phyloP scores from a whole-genome alignment of 2,113 vertebrate species.

The Phasianus colchicus region DNA sequence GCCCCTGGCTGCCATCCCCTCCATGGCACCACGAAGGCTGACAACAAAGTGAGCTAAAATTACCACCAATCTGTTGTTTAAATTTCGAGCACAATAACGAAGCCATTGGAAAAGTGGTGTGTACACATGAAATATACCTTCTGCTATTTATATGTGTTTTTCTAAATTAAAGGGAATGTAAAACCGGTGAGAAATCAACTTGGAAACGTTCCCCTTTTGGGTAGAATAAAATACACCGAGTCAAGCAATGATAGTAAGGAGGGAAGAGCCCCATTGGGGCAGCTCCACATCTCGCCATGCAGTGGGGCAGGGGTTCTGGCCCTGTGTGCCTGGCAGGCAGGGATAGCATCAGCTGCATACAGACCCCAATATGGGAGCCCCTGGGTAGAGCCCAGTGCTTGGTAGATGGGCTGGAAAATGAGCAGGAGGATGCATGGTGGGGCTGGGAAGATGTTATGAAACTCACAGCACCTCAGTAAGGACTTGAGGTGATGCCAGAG shows the following conservation, averaged over 20 bases:
- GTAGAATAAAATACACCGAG: background rate
- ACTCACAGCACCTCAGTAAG: too few relatives aligned
- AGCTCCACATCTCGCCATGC: accelerated
- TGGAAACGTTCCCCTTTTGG: slow-evolving; percentile 22
- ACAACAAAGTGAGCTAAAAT: background rate
- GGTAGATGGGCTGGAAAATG: background rate
- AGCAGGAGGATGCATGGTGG: accelerated
- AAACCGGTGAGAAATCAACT: slow-evolving; percentile 37
- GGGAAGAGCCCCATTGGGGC: background rate
- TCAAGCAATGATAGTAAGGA: background rate
- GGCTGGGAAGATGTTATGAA: background rate
- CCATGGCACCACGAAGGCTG: accelerated
- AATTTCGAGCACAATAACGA: background rate
- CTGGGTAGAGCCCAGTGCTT: background rate
- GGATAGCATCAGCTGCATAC: accelerated
- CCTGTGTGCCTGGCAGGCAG: accelerated
- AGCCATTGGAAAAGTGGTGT: background rate
- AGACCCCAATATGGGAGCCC: accelerated
- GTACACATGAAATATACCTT: background rate
- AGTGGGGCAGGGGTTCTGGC: accelerated
- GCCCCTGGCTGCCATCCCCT: accelerated
- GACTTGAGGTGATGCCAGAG: background rate
- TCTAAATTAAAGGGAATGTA: slow-evolving; percentile 31
- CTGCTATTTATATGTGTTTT: slow-evolving; percentile 50
- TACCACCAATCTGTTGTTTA: background rate